phyloP scores from a whole-genome alignment of 2,888 invertebrate genomes.

The Aphrophora alni region DNA sequence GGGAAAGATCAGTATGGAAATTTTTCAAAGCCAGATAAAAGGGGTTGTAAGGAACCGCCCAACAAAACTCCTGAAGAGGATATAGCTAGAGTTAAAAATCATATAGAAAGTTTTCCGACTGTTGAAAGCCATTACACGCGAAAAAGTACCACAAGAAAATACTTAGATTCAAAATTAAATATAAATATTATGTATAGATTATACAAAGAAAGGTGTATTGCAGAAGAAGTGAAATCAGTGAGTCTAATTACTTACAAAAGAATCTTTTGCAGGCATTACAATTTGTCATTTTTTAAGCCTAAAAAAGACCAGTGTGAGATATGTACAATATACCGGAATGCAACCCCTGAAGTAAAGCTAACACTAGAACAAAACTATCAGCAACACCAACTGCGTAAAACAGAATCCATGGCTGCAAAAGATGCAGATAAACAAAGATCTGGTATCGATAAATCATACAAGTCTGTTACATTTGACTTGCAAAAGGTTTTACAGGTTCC shows the following conservation, averaged over 20 bases:
- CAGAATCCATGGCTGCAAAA: slow-evolving; percentile 46
- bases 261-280: slow-evolving; percentile 18
- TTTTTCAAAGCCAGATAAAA: slow-evolving; percentile 17
- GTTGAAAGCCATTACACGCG: slow-evolving; percentile 10
- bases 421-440: slow-evolving; percentile 45
- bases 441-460: slow-evolving; percentile 46
- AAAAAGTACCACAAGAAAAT: slow-evolving; percentile 15
- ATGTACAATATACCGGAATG: slow-evolving; percentile 12
- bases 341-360: slow-evolving; percentile 15
- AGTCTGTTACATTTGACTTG: slow-evolving; percentile 51
- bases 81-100: not conserved
- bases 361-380: slow-evolving; percentile 20
- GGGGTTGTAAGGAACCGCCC: slow-evolving; percentile 15
- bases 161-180: slow-evolving; percentile 18
- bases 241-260: slow-evolving; percentile 22
- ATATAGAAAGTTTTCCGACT: slow-evolving; percentile 16
- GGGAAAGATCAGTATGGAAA: slow-evolving; percentile 26
- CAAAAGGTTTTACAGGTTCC: slow-evolving; percentile 53
- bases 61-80: slow-evolving; percentile 17
- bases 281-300: slow-evolving; percentile 20
- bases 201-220: slow-evolving; percentile 19
- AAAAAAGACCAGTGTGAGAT: slow-evolving; percentile 19
- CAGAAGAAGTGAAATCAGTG: slow-evolving; percentile 2
- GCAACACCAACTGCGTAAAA: slow-evolving; percentile 19
- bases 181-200: slow-evolving; percentile 20